Conservation (phyloP, 2,888 invertebrate species). For the Diadromus collaris region DNA sequence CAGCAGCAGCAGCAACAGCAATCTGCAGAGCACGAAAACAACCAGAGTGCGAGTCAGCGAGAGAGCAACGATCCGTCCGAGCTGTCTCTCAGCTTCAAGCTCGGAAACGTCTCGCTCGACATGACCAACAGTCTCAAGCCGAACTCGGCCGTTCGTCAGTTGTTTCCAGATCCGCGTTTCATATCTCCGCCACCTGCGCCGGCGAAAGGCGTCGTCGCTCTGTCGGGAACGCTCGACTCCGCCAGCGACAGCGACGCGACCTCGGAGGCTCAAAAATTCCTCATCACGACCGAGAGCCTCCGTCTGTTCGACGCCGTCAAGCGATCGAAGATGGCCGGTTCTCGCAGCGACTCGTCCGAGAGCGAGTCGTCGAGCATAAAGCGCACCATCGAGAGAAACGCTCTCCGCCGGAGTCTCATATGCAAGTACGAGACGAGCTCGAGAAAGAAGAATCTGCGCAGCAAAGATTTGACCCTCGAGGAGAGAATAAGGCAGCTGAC, state of each 20-base stretch:
- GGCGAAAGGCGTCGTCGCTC: constrained; percentile 58
- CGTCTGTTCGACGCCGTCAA: constrained; percentile 86
- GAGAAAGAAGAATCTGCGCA: constrained; percentile 81
- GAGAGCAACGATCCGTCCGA: constrained; percentile 79
- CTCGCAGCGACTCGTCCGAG: constrained; percentile 75
- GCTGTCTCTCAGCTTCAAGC: constrained; percentile 82
- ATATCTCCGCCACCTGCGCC: constrained; percentile 84
- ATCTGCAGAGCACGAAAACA: constrained; percentile 58
- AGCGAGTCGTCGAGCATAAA: constrained; percentile 81
- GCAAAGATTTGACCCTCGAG: constrained; percentile 89
- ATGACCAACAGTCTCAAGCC: constrained; percentile 83
- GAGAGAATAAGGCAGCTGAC: constrained; percentile 93
- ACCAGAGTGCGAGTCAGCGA: constrained; percentile 59
- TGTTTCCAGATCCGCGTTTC: constrained; percentile 87
- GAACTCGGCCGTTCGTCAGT: constrained; percentile 92
- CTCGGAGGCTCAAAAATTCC: constrained; percentile 80
- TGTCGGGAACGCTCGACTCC: constrained; percentile 63
- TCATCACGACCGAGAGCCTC: constrained; percentile 89
- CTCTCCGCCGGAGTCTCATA: constrained; percentile 89
- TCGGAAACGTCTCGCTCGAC: constrained; percentile 81
- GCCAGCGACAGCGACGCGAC: constrained; percentile 79
- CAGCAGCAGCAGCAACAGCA: constrained; percentile 40
- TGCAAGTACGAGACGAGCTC: constrained; percentile 83
- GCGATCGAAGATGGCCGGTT: constrained; percentile 81
- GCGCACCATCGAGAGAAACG: constrained; percentile 92